Evolutionary conservation across 2,113 vertebrate species (phyloP), one percentile per base, ranked within the genome.

Genomic region (Capra hircus): DNA sequence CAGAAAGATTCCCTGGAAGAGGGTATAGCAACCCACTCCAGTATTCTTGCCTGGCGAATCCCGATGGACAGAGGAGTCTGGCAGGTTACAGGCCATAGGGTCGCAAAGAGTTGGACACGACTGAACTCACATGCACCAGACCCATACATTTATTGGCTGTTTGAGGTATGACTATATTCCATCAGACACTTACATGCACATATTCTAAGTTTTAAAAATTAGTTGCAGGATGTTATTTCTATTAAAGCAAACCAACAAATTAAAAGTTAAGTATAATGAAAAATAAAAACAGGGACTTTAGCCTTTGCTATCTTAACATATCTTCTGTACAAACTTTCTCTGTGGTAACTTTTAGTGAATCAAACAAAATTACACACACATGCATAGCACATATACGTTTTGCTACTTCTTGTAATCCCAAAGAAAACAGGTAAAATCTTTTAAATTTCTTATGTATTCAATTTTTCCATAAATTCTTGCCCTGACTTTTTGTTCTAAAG

Each of bases 21-120:
- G n/a, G 2, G n/a, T 71, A 40, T 23, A 19, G n/a, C n/a, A 40
- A 23, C 5, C n/a, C 67, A 23, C n/a, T 40, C 67, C 19, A 71
- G 5, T 71, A 71, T 71, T 71, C 19, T 40, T 71, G 67, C 67
- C 67, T 71, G n/a, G 19, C 2, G 0, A 71, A 71, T 71, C 67
- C 67, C 1, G 0, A 40, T 71, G 67, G 1, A 71, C 67, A 40
- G 67, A 40, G n/a, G 9, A 71, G 9, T n/a, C 67, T 40, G 67
- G n/a, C n/a, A 71, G 5, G 10, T 71, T 71, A 40, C n/a, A 40
- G 19, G 36, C 19, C 67, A 40, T 40, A 23, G 19, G 5, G 10
- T 23, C 5, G 0, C n/a, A 71, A 21, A 71, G n/a, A 71, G 19
- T 12, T 21, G 9, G 19, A 71, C 10, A 40, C 0, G 1, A 40